Base-by-base conservation (phyloP, 2,797 vertebrate genomes). In the Xiphophorus birchmanni region DNA sequence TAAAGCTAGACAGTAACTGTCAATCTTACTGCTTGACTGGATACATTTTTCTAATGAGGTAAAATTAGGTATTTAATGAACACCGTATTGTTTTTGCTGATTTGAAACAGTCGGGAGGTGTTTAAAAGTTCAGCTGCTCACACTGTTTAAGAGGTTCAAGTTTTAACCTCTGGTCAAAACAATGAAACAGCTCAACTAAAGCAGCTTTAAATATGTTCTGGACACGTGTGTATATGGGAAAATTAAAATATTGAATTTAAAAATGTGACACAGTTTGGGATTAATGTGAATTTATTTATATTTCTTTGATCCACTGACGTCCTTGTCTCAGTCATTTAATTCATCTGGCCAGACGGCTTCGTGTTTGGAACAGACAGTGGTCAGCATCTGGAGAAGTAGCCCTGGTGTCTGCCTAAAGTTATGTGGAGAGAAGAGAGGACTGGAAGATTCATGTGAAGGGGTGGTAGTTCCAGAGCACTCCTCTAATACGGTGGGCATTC, bases 341-440 rank as follows among this genome's bases (percentile, higher is more conserved):
- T 91, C 84, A 80, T 83, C 90, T 84, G 88, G 90, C 90, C 83
- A 89, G 87, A 93, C 89, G 29, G 80, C 75, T 82, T 81, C 83
- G 82, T 84, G 71, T 89, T 88, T 87, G 84, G 84, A 92, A 80
- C 83, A 89, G 86, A 89, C 89, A 82, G 54, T 89, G 88, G 90
- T 90, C 88, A 94, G 88, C 95, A 93, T 94, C 94, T 96, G 94
- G 94, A 94, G 88, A 94, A 93, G 78, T 78, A 82, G 74, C 82
- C 79, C 47, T 76, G 4, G 32, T 23, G 86, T 80, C 82, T 82
- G 71, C 82, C 78, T 87, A 40, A 75, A 78, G 69, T 75, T 80
- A 75, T 76, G 71, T 60, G 45, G 48, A 72, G 40, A 78, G 50
- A 26, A 48, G 45, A 77, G 37, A 11, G 44, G 60, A 52, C 35